These are phyloP conservation scores for Lepidurus couesii DNA, from an alignment of 1,140 invertebrate genomes.

Conservation along the genomic window DNA sequence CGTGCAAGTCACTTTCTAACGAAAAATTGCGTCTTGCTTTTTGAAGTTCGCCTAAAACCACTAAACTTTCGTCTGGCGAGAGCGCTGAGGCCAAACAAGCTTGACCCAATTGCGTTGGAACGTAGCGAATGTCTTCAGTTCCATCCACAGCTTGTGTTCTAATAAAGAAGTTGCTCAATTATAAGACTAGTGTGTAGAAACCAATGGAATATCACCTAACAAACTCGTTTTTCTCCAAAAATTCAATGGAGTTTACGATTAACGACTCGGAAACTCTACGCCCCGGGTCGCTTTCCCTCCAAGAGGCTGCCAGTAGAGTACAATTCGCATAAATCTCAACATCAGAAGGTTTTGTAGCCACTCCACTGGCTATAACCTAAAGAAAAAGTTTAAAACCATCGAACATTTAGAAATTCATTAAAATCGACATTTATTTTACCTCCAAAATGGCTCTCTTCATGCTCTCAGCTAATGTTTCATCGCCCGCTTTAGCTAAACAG, in stretches of 20 bases:
- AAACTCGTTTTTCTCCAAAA: slow-evolving; percentile 55
- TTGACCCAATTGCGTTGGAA: slow-evolving; percentile 77
- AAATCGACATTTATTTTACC: slow-evolving; percentile 45
- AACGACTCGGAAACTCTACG: slow-evolving; percentile 40
- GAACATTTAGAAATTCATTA: not conserved
- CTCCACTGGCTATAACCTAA: slow-evolving; percentile 80
- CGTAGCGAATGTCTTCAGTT: slow-evolving; percentile 39
- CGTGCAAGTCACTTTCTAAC: slow-evolving; percentile 88
- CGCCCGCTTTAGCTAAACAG: slow-evolving; percentile 64
- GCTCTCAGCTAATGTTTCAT: slow-evolving; percentile 48
- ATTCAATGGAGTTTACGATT: slow-evolving; percentile 53
- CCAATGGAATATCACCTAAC: slow-evolving; percentile 38
- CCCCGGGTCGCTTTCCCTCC: slow-evolving; percentile 28
- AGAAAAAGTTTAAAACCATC: slow-evolving; percentile 32
- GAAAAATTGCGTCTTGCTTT: slow-evolving; percentile 84
- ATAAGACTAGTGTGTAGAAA: not conserved
- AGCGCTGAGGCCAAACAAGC: slow-evolving; percentile 89
- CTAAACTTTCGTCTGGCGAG: slow-evolving; percentile 82
- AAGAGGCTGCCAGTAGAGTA: slow-evolving; percentile 57
- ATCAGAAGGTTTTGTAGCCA: slow-evolving; percentile 64
- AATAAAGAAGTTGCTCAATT: no score
- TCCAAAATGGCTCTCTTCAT: slow-evolving; percentile 58
- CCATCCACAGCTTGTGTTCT: not conserved
- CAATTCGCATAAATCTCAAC: slow-evolving; percentile 72
- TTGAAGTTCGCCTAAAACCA: slow-evolving; percentile 83